Conservation (phyloP, 2,113 vertebrate species). For the Casuarius casuarius region DNA sequence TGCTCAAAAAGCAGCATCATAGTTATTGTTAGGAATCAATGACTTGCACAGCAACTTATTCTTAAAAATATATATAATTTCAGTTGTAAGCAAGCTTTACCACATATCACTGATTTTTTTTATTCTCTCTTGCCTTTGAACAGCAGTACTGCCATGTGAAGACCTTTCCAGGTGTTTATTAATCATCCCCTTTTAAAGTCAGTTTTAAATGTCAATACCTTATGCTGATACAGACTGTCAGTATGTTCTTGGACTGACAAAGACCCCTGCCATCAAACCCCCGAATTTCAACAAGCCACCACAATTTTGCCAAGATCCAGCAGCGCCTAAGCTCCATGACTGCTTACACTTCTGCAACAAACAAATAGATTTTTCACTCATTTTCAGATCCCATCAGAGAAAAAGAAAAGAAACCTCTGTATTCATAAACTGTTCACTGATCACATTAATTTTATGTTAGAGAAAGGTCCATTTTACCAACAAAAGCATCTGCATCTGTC, state of each 20-base stretch:
- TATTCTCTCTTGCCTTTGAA: not conserved
- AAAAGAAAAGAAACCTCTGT: not conserved
- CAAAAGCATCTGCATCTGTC: not conserved
- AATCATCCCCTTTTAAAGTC: not conserved
- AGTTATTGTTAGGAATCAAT: not conserved
- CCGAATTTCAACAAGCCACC: not conserved
- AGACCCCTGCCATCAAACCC: not conserved
- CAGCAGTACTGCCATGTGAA: not conserved
- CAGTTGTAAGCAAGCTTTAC: not conserved
- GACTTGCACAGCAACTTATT: not conserved
- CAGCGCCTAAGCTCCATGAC: accelerated
- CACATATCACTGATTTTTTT: not conserved
- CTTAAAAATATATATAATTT: not conserved
- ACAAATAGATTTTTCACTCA: not conserved
- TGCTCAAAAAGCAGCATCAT: not conserved
- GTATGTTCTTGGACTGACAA: not conserved
- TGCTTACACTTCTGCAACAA: not conserved
- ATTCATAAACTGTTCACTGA: not conserved
- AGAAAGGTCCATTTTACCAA: not conserved
- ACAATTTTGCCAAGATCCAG: not conserved
- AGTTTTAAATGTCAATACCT: not conserved
- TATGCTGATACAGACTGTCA: not conserved
- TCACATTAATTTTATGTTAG: not conserved
- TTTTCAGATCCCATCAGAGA: not conserved
- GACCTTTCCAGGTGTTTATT: not conserved